These are phyloP conservation scores for Drosophila parthenogenetica DNA, from an alignment of 2,888 invertebrate species.

Conservation along the genomic window DNA sequence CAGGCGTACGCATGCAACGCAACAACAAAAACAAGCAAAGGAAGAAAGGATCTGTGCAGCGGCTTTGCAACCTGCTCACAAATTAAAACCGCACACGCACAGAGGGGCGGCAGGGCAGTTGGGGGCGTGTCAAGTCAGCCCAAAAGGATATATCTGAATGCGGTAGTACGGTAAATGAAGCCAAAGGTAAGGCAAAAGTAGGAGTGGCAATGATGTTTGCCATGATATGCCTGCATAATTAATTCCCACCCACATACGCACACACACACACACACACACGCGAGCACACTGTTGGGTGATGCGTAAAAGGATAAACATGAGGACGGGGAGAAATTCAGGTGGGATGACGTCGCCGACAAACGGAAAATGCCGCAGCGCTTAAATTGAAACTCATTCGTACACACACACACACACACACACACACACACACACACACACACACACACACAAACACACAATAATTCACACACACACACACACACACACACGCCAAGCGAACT, in stretches of 20 bases:
- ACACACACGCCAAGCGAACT: background rate
- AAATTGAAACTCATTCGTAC: slow-evolving; percentile 62
- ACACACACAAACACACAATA: slow-evolving; percentile 17
- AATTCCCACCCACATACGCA: slow-evolving; percentile 58
- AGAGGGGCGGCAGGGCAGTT: background rate
- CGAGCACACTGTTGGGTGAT: background rate
- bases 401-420: slow-evolving; percentile 22
- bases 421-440: background rate
- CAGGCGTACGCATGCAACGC: slow-evolving; percentile 19
- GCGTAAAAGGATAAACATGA: background rate
- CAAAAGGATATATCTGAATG: slow-evolving; percentile 18
- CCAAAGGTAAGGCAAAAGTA: background rate
- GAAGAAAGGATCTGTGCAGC: slow-evolving; percentile 48
- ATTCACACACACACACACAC: background rate
- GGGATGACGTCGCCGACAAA: slow-evolving; percentile 66
- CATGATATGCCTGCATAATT: slow-evolving; percentile 80
- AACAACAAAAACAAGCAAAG: slow-evolving; percentile 15
- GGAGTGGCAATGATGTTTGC: slow-evolving; percentile 56
- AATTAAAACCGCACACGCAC: slow-evolving; percentile 74
- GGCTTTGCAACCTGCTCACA: slow-evolving; percentile 44
- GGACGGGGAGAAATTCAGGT: slow-evolving; percentile 41
- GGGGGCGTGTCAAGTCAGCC: slow-evolving; percentile 23
- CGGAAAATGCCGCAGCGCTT: slow-evolving; percentile 71
- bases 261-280: slow-evolving; percentile 1
- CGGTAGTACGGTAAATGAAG: slow-evolving; percentile 4